Conservation (phyloP, 2,888 invertebrate genomes). For the Nemotelus nigrinus region DNA sequence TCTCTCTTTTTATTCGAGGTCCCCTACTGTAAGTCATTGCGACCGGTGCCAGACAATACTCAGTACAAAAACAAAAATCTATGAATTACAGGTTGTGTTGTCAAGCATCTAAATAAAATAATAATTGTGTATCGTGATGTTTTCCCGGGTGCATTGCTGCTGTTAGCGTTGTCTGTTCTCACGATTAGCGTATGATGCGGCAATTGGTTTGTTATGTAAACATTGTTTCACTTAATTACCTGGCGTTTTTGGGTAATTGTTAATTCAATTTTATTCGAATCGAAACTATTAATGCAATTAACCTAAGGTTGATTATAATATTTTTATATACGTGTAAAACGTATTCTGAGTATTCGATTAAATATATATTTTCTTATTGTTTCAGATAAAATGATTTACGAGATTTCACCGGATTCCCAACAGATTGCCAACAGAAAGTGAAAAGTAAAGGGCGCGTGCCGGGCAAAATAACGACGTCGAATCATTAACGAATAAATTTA, state of each 20-base stretch:
- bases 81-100: too few relatives aligned
- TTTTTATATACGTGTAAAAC: too few relatives aligned
- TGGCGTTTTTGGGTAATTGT: neutral
- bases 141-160: neutral
- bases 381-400: neutral
- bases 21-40: too few relatives aligned
- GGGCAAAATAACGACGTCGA: neutral
- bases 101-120: too few relatives aligned
- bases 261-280: conserved; percentile 23
- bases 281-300: conserved; percentile 10
- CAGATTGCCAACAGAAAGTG: neutral
- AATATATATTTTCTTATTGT: neutral
- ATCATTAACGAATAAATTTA: conserved; percentile 10
- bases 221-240: conserved; percentile 15
- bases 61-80: too few relatives aligned
- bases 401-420: too few relatives aligned
- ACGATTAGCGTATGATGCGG: neutral
- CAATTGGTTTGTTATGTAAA: neutral
- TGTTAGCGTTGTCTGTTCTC: conserved; percentile 32
- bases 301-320: neutral
- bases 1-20: too few relatives aligned
- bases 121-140: too few relatives aligned
- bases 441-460: conserved; percentile 10
- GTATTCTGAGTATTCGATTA: too few relatives aligned
- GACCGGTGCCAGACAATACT: too few relatives aligned